phyloP scores from a whole-genome alignment of 2,888 invertebrate genomes.

The Panorpa germanica region DNA sequence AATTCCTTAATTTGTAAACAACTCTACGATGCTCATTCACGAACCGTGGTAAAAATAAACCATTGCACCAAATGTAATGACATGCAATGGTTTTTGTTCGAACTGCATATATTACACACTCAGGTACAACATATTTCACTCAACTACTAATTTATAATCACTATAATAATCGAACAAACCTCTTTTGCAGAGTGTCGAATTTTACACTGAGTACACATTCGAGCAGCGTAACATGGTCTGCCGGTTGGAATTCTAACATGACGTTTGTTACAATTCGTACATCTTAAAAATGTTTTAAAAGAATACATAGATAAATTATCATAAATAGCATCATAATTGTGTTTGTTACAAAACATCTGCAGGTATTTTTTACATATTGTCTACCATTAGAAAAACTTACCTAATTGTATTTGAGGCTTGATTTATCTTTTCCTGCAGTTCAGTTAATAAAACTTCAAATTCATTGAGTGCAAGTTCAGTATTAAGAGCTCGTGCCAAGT shows the following conservation, averaged over 20 bases:
- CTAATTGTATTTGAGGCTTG: constrained; percentile 83
- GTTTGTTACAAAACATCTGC: background rate
- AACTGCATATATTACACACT: no score
- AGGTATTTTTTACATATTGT: background rate
- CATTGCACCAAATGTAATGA: no score
- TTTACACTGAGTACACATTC: constrained; percentile 79
- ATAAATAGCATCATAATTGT: background rate
- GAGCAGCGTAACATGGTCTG: constrained; percentile 77
- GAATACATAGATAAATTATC: background rate
- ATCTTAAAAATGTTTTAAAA: constrained; percentile 28
- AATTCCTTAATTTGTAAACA: no score
- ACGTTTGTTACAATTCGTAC: constrained; percentile 82
- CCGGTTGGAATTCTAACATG: constrained; percentile 76
- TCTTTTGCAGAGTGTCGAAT: constrained; percentile 80
- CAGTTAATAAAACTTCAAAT: constrained; percentile 68
- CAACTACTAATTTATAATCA: constrained; percentile 1
- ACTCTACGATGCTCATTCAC: no score
- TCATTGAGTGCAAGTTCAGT: constrained; percentile 80
- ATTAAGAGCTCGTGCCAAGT: constrained; percentile 54
- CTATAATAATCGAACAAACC: constrained; percentile 25
- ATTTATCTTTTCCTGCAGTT: constrained; percentile 84
- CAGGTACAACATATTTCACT: no score
- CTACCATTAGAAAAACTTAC: constrained; percentile 16
- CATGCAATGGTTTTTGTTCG: no score
- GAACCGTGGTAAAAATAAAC: no score